These are phyloP conservation scores for Columba guinea DNA, from an alignment of 2,797 vertebrate genomes.

Conservation along the genomic window DNA sequence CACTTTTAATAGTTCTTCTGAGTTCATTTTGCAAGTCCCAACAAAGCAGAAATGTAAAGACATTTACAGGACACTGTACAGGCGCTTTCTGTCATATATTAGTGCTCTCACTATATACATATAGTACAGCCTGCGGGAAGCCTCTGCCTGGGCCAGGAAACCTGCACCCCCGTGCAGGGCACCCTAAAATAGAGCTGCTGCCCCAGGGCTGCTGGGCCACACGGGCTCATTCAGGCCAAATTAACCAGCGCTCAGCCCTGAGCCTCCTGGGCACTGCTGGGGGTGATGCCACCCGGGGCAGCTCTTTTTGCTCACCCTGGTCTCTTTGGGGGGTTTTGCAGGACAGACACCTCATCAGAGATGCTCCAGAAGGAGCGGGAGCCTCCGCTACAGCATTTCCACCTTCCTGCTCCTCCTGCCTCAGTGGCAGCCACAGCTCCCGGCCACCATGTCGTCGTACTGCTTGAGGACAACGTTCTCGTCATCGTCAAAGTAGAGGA, in stretches of 20 bases:
- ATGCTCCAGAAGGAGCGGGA: slow-evolving; percentile 72
- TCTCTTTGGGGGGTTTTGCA: not conserved
- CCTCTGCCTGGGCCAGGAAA: rapidly evolving
- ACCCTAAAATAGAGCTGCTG: not conserved
- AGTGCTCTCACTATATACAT: slow-evolving; percentile 72
- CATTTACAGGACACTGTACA: slow-evolving; percentile 48
- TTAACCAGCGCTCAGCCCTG: not conserved
- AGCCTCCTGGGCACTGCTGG: not conserved
- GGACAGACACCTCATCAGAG: not conserved
- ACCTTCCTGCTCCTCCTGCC: slow-evolving; percentile 80
- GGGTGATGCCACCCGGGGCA: not conserved
- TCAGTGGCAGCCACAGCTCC: slow-evolving; percentile 88
- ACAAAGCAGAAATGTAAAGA: slow-evolving; percentile 26
- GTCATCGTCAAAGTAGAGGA: slow-evolving; percentile 82
- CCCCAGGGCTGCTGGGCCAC: not conserved
- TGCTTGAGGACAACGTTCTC: slow-evolving; percentile 89
- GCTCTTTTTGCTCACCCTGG: rapidly evolving
- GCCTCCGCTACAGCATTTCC: slow-evolving; percentile 79
- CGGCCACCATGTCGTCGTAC: slow-evolving; percentile 86
- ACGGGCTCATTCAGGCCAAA: rapidly evolving
- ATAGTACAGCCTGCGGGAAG: slow-evolving; percentile 50
- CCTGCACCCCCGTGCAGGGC: rapidly evolving
- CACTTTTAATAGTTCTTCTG: slow-evolving; percentile 12
- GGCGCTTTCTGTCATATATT: slow-evolving; percentile 52
- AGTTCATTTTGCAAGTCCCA: not conserved